These are phyloP conservation scores for Rhinichthys osculus DNA, from an alignment of 2,797 vertebrate species.

Conservation along the genomic window DNA sequence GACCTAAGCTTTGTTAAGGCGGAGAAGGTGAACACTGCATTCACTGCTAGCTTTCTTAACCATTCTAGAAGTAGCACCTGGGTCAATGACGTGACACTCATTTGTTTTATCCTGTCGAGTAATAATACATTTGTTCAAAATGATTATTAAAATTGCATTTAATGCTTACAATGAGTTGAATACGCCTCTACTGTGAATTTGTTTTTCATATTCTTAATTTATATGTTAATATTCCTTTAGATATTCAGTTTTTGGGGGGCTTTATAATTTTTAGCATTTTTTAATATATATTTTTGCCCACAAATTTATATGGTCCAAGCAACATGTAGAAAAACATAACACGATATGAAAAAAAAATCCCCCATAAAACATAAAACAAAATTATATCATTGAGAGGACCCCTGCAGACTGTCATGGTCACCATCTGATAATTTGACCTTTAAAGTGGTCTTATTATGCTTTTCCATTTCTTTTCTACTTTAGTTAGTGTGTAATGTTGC, in stretches of 20 bases:
- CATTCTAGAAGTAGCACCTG: neutral
- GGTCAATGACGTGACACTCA: neutral
- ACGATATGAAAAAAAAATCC: neutral
- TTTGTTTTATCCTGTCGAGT: neutral
- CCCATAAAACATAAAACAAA: too few species aligned
- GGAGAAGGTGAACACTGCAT: neutral
- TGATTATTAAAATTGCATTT: neutral
- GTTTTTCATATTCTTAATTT: neutral
- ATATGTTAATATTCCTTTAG: too few species aligned
- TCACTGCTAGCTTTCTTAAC: neutral
- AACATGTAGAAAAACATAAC: neutral
- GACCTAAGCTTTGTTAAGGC: conserved; percentile 21
- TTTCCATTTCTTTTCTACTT: too few species aligned
- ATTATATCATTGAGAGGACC: too few species aligned
- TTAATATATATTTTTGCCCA: neutral
- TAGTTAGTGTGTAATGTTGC: too few species aligned
- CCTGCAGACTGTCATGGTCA: too few species aligned
- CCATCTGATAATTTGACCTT: neutral
- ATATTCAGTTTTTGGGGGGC: too few species aligned
- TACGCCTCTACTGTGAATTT: neutral
- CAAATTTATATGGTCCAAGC: neutral
- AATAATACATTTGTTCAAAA: neutral
- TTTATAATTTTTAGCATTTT: too few species aligned
- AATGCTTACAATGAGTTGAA: neutral
- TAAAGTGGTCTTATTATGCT: too few species aligned